Conservation (phyloP, 2,797 vertebrate species). For the Acanthornis magna region DNA sequence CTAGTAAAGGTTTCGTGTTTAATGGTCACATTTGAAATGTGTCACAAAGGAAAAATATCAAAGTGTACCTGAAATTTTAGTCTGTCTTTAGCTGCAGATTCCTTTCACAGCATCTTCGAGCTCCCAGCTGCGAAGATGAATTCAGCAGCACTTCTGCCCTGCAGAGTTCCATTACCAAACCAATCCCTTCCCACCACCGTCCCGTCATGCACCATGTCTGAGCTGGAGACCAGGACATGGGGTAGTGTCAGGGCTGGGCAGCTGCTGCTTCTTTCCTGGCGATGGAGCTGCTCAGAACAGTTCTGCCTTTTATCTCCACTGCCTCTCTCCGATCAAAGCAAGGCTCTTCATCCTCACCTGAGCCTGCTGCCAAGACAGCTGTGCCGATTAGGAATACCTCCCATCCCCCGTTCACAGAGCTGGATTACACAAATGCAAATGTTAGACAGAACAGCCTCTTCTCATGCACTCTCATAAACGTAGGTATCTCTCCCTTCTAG, state of each 20-base stretch:
- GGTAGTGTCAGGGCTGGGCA: not conserved
- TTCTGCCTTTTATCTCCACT: not conserved
- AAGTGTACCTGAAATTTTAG: not conserved
- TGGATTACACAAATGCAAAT: not conserved
- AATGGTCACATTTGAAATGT: not conserved
- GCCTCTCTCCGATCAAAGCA: not conserved
- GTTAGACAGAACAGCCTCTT: not conserved
- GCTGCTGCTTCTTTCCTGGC: not conserved
- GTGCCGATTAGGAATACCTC: not conserved
- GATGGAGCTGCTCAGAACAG: not conserved
- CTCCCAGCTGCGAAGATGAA: not conserved
- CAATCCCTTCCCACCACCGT: not conserved
- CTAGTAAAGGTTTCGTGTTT: not conserved
- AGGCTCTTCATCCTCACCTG: not conserved
- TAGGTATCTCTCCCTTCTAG: not conserved
- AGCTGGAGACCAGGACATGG: not conserved
- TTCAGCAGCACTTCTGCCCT: not conserved
- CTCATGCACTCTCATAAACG: not conserved
- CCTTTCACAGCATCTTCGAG: not conserved
- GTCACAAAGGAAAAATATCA: not conserved
- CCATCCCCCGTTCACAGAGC: not conserved
- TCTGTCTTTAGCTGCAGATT: not conserved
- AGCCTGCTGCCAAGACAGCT: not conserved
- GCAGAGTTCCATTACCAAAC: not conserved
- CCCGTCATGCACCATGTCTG: accelerated